Evolutionary conservation across 2,888 invertebrate genomes (phyloP).

Genomic region (Polietes domitor): DNA sequence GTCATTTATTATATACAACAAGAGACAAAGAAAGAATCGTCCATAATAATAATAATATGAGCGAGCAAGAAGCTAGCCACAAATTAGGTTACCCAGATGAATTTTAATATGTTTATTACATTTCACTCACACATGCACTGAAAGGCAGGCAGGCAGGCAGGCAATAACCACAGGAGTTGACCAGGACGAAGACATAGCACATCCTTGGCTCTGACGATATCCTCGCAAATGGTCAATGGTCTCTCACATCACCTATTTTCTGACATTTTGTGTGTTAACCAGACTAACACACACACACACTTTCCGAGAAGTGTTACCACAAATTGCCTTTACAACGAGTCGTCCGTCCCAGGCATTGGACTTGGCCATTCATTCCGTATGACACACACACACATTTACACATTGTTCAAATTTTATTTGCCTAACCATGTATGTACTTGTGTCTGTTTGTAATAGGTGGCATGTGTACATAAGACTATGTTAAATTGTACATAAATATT

Average conservation of each 20-base stretch:
- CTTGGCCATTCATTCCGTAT: neutral
- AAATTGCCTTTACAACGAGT: neutral
- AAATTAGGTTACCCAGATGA: constrained; percentile 24
- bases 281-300: neutral
- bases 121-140: constrained; percentile 1
- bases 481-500: constrained; percentile 20
- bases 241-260: neutral
- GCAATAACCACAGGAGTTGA: neutral
- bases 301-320: neutral
- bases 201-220: neutral
- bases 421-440: neutral
- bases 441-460: neutral
- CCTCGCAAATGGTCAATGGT: neutral
- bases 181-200: neutral
- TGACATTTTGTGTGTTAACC: neutral
- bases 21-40: neutral
- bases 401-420: neutral
- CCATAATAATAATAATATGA: no score
- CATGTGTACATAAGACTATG: neutral
- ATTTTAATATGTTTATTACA: constrained; percentile 15
- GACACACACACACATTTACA: neutral
- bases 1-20: neutral
- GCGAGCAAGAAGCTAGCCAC: no score
- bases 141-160: no score
- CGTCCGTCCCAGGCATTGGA: neutral